These are phyloP conservation scores for Aurelia sp. DNA, from an alignment of 30 jellyfish, hydroid and myxozoan species.

Conservation along the genomic window DNA sequence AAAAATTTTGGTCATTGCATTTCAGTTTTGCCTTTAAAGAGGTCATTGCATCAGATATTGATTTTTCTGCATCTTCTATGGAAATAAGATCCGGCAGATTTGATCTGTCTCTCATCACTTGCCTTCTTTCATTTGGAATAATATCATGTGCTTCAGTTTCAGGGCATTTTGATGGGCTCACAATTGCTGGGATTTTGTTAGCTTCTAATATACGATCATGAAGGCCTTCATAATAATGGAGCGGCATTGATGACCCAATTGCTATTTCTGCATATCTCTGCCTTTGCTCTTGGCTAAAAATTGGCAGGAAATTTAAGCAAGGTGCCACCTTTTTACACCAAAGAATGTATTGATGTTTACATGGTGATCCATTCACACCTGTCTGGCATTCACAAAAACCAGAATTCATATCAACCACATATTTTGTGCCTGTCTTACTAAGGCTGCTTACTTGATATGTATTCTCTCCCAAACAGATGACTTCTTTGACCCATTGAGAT, in stretches of 20 bases:
- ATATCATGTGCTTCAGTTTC: neutral
- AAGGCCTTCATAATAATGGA: slow-evolving; percentile 34
- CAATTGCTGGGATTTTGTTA: too few species aligned
- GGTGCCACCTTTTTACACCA: slow-evolving; percentile 7
- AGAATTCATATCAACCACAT: neutral
- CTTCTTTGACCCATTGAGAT: neutral
- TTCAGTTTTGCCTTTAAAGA: neutral
- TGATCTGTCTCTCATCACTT: neutral
- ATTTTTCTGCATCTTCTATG: neutral
- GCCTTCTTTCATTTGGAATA: neutral
- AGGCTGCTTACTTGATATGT: neutral
- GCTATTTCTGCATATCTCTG: slow-evolving; percentile 28
- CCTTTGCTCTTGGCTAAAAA: slow-evolving; percentile 26
- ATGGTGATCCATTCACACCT: slow-evolving; percentile 40
- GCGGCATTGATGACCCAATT: slow-evolving; percentile 10
- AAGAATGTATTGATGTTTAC: slow-evolving; percentile 55
- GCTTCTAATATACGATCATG: neutral
- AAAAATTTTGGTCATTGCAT: neutral
- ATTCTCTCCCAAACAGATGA: neutral
- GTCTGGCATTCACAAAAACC: slow-evolving; percentile 18
- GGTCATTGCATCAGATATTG: neutral
- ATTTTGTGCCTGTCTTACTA: neutral
- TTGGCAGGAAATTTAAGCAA: slow-evolving; percentile 34
- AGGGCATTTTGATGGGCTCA: too few species aligned
- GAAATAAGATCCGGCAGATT: neutral